Conservation (phyloP, 64 coral and sea anemone species). For the Montipora cactus region DNA sequence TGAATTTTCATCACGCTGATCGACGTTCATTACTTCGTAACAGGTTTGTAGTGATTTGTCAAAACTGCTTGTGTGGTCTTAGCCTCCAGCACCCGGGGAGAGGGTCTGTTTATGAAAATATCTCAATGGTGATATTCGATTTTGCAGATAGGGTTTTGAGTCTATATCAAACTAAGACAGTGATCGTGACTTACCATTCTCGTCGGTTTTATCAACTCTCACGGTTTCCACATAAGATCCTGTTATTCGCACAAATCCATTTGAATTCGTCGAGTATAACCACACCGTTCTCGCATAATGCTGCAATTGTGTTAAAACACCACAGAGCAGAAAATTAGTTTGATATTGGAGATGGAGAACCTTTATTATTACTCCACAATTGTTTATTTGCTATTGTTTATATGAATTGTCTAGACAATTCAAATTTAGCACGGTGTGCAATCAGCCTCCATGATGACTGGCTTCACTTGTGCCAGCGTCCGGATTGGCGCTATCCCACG, state of each 20-base stretch:
- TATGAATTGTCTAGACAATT: conserved; percentile 45
- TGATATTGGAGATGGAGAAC: conserved; percentile 3
- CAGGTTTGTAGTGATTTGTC: neutral
- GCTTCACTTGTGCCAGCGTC: neutral
- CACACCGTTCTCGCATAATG: neutral
- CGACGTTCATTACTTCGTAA: neutral
- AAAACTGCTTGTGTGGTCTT: conserved; percentile 15
- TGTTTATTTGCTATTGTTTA: conserved; percentile 49
- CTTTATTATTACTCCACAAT: conserved; percentile 11
- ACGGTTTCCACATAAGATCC: neutral
- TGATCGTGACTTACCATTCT: neutral
- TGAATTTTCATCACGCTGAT: neutral
- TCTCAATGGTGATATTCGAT: neutral
- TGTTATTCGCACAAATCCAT: neutral
- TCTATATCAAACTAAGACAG: neutral
- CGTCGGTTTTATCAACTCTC: neutral
- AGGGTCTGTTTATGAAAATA: neutral
- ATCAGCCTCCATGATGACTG: neutral
- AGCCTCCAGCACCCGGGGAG: neutral
- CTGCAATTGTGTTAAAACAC: neutral
- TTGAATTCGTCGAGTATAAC: neutral
- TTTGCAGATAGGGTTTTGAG: neutral
- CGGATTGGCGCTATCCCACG: neutral
- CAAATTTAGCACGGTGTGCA: neutral
- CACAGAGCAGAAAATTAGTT: neutral